Evolutionary conservation across 1,140 invertebrate species (phyloP), one percentile per base, ranked within the genome.

Genomic region (Calycopis cecrops): DNA sequence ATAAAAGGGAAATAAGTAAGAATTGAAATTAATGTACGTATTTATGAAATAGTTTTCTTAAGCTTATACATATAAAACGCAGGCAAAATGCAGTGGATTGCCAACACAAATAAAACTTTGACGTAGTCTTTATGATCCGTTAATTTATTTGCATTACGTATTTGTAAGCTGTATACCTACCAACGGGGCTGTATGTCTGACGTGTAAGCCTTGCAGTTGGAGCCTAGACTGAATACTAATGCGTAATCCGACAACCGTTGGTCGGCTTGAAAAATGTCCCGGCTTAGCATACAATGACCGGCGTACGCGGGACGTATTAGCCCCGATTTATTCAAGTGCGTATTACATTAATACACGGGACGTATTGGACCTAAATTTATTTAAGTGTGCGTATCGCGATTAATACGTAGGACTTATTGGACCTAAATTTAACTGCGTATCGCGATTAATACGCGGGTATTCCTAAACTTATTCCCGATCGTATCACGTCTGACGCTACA

Each of bases 231-330:
- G 21, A 28, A 28, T 28, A 28, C 21, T 28, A 28, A 73, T 71
- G 63, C 68, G 69, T 69, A 79, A 79, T 76, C 71, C 62, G 53
- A 50, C 59, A 66, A 60, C n/a, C 4, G 37, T 28, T 42, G 40
- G 40, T 65, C 60, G 62, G 59, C 61, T 63, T 74, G 66, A 78
- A 76, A 79, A 79, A 76, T 77, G 59, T 71, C 71, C 73, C 61
- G 66, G 38, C 68, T 70, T 71, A 63, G 76, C 79, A 82, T 82
- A 82, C 76, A 82, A 78, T 82, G 76, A 76, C 75, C 76, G 73
- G 75, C 38, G 38, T n/a, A 12, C n/a, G n/a, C 14, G 38, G 38
- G 38, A 40, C 14, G 14, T 40, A 8, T 40, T 40, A 12, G n/a
- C 14, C 38, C 38, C 12, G 14, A 28, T 28, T 28, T 28, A 28